Conservation (phyloP, 2,113 vertebrate genomes). For the Abramis brama region DNA sequence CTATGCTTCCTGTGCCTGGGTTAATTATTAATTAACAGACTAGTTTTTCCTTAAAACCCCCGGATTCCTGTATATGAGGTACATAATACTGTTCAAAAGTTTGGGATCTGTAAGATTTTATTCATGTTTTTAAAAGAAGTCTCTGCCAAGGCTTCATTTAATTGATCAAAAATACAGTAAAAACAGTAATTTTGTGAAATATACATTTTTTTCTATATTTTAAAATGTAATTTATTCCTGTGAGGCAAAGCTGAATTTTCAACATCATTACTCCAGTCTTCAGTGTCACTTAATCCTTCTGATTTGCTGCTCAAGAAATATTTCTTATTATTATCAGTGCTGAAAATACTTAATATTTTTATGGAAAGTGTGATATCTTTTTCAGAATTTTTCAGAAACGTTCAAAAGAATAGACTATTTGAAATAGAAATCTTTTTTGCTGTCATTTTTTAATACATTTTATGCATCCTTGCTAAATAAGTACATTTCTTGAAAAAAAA, state of each 20-base stretch:
- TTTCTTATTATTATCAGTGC: too few species aligned
- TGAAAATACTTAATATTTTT: too few species aligned
- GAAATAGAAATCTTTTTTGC: not conserved
- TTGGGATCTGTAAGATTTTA: not conserved
- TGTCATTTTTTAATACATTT: not conserved
- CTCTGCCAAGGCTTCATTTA: not conserved
- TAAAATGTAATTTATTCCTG: not conserved
- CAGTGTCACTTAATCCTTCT: not conserved
- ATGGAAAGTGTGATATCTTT: not conserved
- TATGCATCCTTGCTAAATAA: not conserved
- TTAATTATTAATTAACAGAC: not conserved
- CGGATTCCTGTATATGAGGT: not conserved
- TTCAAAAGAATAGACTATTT: not conserved
- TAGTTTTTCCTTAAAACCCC: not conserved
- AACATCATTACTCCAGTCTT: not conserved
- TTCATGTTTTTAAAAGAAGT: not conserved
- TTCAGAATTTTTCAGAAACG: too few species aligned
- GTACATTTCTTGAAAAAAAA: not conserved
- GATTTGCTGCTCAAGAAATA: too few species aligned
- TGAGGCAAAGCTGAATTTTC: not conserved
- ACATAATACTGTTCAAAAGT: not conserved
- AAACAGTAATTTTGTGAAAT: not conserved
- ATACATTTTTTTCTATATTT: not conserved
- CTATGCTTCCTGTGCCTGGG: not conserved
- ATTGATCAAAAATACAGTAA: not conserved